phyloP scores from a whole-genome alignment of 2,113 vertebrate species.

The Pycnonotus jocosus region DNA sequence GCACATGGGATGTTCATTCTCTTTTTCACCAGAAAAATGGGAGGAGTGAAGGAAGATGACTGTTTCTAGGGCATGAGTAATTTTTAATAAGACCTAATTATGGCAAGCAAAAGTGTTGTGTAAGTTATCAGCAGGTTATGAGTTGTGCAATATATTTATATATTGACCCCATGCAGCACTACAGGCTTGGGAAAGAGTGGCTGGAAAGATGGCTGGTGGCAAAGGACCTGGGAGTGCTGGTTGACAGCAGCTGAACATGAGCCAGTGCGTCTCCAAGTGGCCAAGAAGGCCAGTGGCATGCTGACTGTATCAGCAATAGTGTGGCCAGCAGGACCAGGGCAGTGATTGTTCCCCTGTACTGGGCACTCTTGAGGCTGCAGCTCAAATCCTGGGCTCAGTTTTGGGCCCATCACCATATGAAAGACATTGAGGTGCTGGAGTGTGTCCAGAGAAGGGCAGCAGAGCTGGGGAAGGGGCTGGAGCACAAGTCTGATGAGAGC shows the following conservation, averaged over 20 bases:
- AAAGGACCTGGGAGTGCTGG: rapidly evolving
- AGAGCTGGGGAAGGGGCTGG: not conserved
- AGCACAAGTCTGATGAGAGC: not conserved
- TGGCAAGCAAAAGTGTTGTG: not conserved
- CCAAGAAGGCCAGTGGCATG: not conserved
- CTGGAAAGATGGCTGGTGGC: not conserved
- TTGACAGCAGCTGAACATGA: rapidly evolving
- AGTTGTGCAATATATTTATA: not conserved
- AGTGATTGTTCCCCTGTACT: not conserved
- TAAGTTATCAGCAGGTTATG: not conserved
- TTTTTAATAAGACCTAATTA: not conserved
- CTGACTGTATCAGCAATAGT: not conserved
- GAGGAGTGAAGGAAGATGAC: not conserved
- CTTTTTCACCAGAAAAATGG: not conserved
- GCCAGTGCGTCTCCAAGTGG: not conserved
- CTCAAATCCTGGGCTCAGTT: not conserved
- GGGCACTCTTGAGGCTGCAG: not conserved
- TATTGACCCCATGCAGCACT: not conserved
- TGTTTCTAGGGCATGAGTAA: not conserved
- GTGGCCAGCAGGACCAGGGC: not conserved
- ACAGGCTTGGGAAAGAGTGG: not conserved
- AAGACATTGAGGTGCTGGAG: not conserved
- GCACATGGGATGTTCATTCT: not conserved
- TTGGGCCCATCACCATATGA: not conserved
- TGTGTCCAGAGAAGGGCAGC: not conserved